These are phyloP conservation scores for Meganola albula DNA, from an alignment of 2,888 invertebrate genomes.

Conservation along the genomic window DNA sequence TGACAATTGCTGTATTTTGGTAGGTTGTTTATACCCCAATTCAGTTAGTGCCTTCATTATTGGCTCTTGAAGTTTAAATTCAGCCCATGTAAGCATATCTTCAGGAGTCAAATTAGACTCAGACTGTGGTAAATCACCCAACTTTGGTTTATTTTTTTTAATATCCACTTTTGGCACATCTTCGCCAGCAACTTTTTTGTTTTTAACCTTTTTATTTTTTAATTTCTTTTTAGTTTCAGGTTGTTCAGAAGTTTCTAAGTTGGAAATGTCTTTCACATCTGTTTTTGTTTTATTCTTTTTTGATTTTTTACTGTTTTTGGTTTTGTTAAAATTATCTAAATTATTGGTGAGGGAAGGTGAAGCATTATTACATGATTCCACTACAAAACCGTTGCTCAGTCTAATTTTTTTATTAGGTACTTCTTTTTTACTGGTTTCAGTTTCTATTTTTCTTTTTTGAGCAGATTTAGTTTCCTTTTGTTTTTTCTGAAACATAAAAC, in stretches of 20 bases:
- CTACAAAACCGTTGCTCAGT: conserved; percentile 53
- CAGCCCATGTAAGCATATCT: conserved; percentile 80
- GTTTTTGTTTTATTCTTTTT: conserved; percentile 11
- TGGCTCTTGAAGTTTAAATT: conserved; percentile 81
- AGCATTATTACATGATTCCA: conserved; percentile 43
- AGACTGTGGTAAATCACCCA: conserved; percentile 43
- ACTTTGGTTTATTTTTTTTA: conserved; percentile 39
- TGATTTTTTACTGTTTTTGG: conserved; percentile 19
- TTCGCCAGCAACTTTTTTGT: neutral
- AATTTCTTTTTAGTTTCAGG: conserved; percentile 12
- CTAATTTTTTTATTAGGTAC: conserved; percentile 8
- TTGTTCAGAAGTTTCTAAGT: conserved; percentile 4
- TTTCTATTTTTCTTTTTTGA: conserved; percentile 16
- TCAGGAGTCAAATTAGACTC: conserved; percentile 47
- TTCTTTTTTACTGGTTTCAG: conserved; percentile 20
- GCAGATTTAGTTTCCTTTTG: conserved; percentile 26
- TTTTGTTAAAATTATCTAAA: conserved; percentile 14
- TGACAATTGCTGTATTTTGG: conserved; percentile 90
- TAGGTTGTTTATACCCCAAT: conserved; percentile 88
- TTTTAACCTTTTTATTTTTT: neutral
- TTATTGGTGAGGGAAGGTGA: conserved; percentile 45
- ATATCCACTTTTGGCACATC: conserved; percentile 4
- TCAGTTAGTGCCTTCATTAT: conserved; percentile 86
- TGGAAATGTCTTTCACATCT: conserved; percentile 5
- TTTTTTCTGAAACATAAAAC: conserved; percentile 33